Base-by-base conservation (phyloP, 2,113 vertebrate genomes). In the Planiliza haematocheilus region DNA sequence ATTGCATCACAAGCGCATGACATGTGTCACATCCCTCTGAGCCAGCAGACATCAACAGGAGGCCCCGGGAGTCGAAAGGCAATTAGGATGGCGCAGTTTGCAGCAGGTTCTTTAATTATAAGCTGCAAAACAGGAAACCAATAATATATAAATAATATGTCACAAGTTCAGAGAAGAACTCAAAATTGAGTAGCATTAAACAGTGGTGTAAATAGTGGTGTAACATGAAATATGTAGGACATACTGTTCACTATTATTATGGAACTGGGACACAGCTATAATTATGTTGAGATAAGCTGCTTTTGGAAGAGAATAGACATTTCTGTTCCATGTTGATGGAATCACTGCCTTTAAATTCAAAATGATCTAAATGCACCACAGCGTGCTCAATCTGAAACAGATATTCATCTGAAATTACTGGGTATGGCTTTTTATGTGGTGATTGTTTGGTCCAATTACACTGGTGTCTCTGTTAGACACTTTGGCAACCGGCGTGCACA, bases 241-340 rank as follows among this genome's bases (percentile, higher is more conserved):
- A 41, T 34, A 50, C 8, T 42, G 17, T 18, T 11, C 12, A 42
- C n/a, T 58, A 21, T 17, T 68, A 52, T 50, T 37, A 64, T 57
- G 21, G 42, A 81, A 71, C 50, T 62, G 45, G 69, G 68, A 34
- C 58, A 71, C 3, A 18, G 48, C 36, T 51, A 36, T 64, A 37
- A 18, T 73, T 50, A 56, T 42, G 50, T 21, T 8, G 46, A 51
- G 13, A 60, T 24, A 18, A 42, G 11, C 8, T 56, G 46, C 24
- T 43, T 77, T 41, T 46, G 38, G 21, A 37, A 4, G 4, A 65
- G n/a, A 12, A 49, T 8, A 7, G 13, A 24, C 1, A 48, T 46
- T 62, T 78, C 21, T 10, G 10, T 10, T n/a, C 7, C 13, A 39
- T 12, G 56, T 34, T 34, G 20, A 51, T 18, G 34, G 62, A 12